Conservation (phyloP, 2,888 invertebrate species). For the Sceliomorpha sp. region DNA sequence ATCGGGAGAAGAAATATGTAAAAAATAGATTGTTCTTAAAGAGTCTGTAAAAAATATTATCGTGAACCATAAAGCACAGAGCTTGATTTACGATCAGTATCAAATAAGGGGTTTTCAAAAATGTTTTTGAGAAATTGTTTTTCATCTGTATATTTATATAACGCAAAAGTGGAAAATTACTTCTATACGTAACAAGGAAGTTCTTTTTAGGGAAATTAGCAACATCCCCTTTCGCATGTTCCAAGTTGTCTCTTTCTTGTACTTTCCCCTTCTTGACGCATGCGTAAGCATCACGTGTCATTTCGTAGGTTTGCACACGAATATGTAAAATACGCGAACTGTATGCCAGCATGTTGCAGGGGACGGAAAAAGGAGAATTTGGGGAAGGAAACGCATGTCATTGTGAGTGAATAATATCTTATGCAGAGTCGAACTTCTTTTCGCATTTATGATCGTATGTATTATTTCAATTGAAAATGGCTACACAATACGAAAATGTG, state of each 20-base stretch:
- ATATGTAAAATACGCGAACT: conserved; percentile 54
- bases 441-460: conserved; percentile 6
- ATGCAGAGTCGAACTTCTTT: conserved; percentile 25
- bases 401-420: conserved; percentile 44
- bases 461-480: neutral
- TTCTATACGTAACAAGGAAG: conserved; percentile 43
- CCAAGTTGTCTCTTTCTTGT: conserved; percentile 52
- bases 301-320: conserved; percentile 69
- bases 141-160: too few relatives aligned
- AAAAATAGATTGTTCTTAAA: too few relatives aligned
- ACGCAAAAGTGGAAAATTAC: too few relatives aligned
- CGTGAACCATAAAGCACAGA: too few relatives aligned
- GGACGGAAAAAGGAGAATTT: conserved; percentile 30
- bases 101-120: too few relatives aligned
- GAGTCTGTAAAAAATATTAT: too few relatives aligned
- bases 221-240: conserved; percentile 67
- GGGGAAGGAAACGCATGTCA: conserved; percentile 42
- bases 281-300: conserved; percentile 70
- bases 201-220: conserved; percentile 63
- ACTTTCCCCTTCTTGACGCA: conserved; percentile 61
- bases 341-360: conserved; percentile 23
- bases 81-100: too few relatives aligned
- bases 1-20: too few relatives aligned
- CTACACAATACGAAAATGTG: too few relatives aligned
- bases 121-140: too few relatives aligned